Evolutionary conservation across 2,113 vertebrate genomes (phyloP), one percentile per base, ranked within the genome.

Genomic region (Ploceus nigricollis): DNA sequence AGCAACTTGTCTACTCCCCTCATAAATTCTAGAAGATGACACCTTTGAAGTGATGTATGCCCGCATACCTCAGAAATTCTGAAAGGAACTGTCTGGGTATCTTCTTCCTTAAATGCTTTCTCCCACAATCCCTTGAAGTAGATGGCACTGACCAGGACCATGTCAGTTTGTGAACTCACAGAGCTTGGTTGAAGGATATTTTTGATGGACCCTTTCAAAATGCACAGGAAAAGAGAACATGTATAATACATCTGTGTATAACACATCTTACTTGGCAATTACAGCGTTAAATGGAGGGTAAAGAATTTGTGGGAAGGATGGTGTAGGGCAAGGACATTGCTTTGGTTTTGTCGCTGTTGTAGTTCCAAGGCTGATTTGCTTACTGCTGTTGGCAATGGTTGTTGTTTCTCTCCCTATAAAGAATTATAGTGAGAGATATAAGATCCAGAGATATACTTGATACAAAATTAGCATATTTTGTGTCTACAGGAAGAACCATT

Each of bases 151-250:
- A 99, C 98, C 63, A 99, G 96, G 88, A 98, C 96, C 68, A 98
- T 50, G 66, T 97, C 89, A 2, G 98, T 98, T 92, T 97, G 95
- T 14, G 87, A 2, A 31, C 48, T 85, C 70, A 99, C 95, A 30
- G 97, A 97, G 45, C 97, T 97, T 21, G 95, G 90, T 33, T 97
- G 97, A 61, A 99, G 97, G 47, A 99, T 96, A 9, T 98, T 97
- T 96, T 97, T 98, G 82, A 99, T 99, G 61, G 98, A 98, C 92
- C 97, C 99, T 99, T 99, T 84, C 56, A 76, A 89, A 94, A 81
- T 24, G 35, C 27, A 78, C 15, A 56, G 44, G 66, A 69, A 72
- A 48, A 88, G 9, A 94, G 44, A 95, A 71, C 7, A n/a, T 25
- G 1, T 65, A 13, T 57, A 72, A 63, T 9, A 37, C 11, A 15